Percentiles rank a stretch among this genome's conserved stretches.
These are phyloP conservation scores for Ptilodon capucinus DNA, from an alignment of 2,888 invertebrate genomes.

Conservation along the genomic window DNA sequence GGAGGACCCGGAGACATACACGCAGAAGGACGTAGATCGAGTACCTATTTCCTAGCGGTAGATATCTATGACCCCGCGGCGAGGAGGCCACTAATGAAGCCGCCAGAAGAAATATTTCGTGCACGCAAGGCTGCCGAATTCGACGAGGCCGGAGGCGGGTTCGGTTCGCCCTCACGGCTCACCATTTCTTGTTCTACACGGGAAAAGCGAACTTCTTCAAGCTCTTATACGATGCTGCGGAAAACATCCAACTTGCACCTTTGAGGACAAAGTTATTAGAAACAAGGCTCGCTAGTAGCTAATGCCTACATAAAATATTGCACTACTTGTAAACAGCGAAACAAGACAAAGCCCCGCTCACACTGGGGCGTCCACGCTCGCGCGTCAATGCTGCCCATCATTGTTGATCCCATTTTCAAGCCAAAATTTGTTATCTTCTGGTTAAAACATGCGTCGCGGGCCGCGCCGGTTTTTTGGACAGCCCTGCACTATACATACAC, in stretches of 20 bases:
- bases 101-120: constrained; percentile 93
- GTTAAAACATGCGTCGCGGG: too few species aligned
- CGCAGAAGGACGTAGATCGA: constrained; percentile 92
- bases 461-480: too few species aligned
- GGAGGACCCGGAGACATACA: constrained; percentile 93
- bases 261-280: constrained; percentile 87
- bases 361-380: too few species aligned
- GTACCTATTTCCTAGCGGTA: constrained; percentile 98
- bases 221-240: constrained; percentile 89
- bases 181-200: constrained; percentile 96
- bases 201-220: constrained; percentile 92
- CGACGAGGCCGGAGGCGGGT: constrained; percentile 94
- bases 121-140: constrained; percentile 94
- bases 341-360: too few species aligned
- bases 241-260: constrained; percentile 85
- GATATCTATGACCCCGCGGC: constrained; percentile 92
- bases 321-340: too few species aligned
- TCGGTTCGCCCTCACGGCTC: too few species aligned
- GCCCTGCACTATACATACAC: too few species aligned
- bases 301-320: too few species aligned
- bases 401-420: too few species aligned
- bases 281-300: too few species aligned
- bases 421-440: too few species aligned
- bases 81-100: constrained; percentile 94
- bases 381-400: too few species aligned